A percentile compares a stretch with the other conserved stretches of the same genome.
These are phyloP conservation scores for Drosophila seguyi DNA, from an alignment of 1,140 invertebrate genomes.

Conservation along the genomic window DNA sequence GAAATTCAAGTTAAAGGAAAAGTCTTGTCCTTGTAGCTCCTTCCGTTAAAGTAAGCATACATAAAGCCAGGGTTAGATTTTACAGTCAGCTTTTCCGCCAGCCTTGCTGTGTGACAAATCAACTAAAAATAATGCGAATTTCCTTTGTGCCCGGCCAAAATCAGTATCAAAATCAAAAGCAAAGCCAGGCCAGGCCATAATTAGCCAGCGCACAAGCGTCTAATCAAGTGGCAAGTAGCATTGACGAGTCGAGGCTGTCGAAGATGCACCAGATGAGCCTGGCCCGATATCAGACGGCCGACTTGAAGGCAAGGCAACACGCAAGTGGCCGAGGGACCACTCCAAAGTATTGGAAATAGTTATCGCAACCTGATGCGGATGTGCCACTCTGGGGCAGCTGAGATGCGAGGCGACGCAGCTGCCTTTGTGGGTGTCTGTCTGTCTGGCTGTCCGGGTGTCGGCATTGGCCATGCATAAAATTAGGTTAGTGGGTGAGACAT, in stretches of 20 bases:
- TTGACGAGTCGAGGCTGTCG: constrained; percentile 68
- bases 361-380: constrained; percentile 54
- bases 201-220: constrained; percentile 60
- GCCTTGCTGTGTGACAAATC: constrained; percentile 32
- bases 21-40: neutral
- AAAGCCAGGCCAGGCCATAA: constrained; percentile 42
- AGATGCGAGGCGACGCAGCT: neutral
- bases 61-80: neutral
- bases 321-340: constrained; percentile 46
- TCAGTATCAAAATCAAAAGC: constrained; percentile 7
- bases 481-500: constrained; percentile 81
- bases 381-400: constrained; percentile 5
- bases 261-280: constrained; percentile 29
- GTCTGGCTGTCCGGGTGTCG: constrained; percentile 45
- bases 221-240: constrained; percentile 81
- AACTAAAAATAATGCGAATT: constrained; percentile 64
- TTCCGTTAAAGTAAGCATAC: neutral
- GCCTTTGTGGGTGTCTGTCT: constrained; percentile 1
- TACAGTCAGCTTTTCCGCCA: neutral
- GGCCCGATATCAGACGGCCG: constrained; percentile 53
- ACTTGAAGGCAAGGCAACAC: constrained; percentile 65
- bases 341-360: constrained; percentile 50
- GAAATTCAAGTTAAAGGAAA: neutral
- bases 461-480: constrained; percentile 60
- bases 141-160: constrained; percentile 16